Conservation (phyloP, 2,888 invertebrate genomes). For the Dastarcus helophoroides region DNA sequence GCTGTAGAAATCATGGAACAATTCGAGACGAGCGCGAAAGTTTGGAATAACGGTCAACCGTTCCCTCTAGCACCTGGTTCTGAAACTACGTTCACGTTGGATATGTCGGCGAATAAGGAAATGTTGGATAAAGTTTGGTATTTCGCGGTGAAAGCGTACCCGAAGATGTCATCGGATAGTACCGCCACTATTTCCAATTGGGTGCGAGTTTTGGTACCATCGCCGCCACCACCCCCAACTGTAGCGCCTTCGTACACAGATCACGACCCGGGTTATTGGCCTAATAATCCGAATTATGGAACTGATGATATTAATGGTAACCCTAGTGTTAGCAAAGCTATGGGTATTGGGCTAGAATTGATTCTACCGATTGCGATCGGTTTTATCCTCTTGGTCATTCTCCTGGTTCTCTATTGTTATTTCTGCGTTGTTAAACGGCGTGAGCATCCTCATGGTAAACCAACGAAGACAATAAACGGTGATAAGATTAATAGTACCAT, state of each 20-base stretch:
- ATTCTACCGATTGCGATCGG: slow-evolving; percentile 41
- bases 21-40: slow-evolving; percentile 35
- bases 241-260: slow-evolving; percentile 30
- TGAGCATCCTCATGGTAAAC: slow-evolving; percentile 24
- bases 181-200: slow-evolving; percentile 43
- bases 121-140: slow-evolving; percentile 41
- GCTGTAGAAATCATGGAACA: slow-evolving; percentile 38
- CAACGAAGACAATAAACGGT: slow-evolving; percentile 26
- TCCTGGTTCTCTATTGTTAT: slow-evolving; percentile 39
- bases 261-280: slow-evolving; percentile 31
- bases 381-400: slow-evolving; percentile 34
- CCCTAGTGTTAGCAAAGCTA: slow-evolving; percentile 33
- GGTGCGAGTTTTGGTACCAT: slow-evolving; percentile 41
- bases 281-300: slow-evolving; percentile 27
- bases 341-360: slow-evolving; percentile 37
- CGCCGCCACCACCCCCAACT: slow-evolving; percentile 42
- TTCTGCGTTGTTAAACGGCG: slow-evolving; percentile 39
- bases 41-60: slow-evolving; percentile 38
- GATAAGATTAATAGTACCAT: slow-evolving; percentile 35
- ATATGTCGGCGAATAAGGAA: slow-evolving; percentile 37
- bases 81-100: slow-evolving; percentile 40
- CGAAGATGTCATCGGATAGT: slow-evolving; percentile 29
- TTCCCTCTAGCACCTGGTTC: slow-evolving; percentile 42
- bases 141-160: slow-evolving; percentile 42
- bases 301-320: slow-evolving; percentile 30